Evolutionary conservation across 64 coral and sea anemone genomes (phyloP).

Genomic region (Platygyra sinensis): DNA sequence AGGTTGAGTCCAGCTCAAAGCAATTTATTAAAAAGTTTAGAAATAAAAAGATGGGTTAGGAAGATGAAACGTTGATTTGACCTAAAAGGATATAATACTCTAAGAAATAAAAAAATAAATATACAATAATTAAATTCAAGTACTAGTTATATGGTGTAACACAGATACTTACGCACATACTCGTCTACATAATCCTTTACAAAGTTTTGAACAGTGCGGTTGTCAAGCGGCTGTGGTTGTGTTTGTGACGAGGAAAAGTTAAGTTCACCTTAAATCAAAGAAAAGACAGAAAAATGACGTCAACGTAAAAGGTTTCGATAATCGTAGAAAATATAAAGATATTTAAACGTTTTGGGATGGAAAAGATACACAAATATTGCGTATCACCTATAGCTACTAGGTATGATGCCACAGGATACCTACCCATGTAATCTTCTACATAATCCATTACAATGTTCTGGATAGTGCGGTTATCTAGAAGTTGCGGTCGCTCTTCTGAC

Average conservation of each 20-base stretch:
- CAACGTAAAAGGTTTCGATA: neutral
- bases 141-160: neutral
- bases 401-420: neutral
- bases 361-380: neutral
- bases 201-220: neutral
- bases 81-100: neutral
- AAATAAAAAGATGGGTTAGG: too few relatives aligned
- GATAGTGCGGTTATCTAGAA: neutral
- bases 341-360: too few relatives aligned
- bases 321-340: neutral
- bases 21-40: too few relatives aligned
- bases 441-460: neutral
- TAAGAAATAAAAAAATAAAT: neutral
- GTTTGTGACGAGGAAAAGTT: neutral
- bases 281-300: neutral
- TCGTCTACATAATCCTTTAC: neutral
- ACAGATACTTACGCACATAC: neutral
- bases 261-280: neutral
- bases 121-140: neutral
- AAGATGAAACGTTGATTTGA: too few relatives aligned
- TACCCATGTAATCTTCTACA: neutral
- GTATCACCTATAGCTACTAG: too few relatives aligned
- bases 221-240: neutral
- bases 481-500: neutral
- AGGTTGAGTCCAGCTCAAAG: neutral